Conservation (phyloP, 2,113 vertebrate species). For the Pogonocichla stellata region DNA sequence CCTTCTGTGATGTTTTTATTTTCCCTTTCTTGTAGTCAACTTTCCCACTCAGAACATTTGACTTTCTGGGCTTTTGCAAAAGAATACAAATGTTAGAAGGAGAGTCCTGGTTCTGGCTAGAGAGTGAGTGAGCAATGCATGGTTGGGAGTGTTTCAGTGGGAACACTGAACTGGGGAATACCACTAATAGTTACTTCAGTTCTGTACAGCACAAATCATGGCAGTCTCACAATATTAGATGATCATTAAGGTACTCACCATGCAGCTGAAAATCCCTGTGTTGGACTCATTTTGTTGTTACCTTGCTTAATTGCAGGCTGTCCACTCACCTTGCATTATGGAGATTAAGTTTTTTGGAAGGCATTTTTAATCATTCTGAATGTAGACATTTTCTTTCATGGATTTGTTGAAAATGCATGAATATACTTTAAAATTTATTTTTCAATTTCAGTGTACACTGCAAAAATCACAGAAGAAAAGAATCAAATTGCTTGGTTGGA, state of each 20-base stretch:
- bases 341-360: neutral
- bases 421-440: neutral
- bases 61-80: neutral
- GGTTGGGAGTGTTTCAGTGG: neutral
- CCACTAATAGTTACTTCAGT: neutral
- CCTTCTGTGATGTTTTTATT: neutral
- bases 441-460: slow-evolving; percentile 62
- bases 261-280: neutral
- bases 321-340: neutral
- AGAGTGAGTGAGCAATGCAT: neutral
- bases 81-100: neutral
- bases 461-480: slow-evolving; percentile 59
- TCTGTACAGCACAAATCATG: neutral
- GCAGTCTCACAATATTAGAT: neutral
- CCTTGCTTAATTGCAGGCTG: neutral
- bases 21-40: neutral
- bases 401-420: neutral
- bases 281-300: neutral
- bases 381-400: neutral
- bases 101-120: neutral
- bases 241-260: neutral
- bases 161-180: neutral
- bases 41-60: neutral
- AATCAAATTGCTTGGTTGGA: slow-evolving; percentile 48
- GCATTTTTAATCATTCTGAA: neutral